Conservation (phyloP, 2,797 vertebrate species). For the Karalla daura region DNA sequence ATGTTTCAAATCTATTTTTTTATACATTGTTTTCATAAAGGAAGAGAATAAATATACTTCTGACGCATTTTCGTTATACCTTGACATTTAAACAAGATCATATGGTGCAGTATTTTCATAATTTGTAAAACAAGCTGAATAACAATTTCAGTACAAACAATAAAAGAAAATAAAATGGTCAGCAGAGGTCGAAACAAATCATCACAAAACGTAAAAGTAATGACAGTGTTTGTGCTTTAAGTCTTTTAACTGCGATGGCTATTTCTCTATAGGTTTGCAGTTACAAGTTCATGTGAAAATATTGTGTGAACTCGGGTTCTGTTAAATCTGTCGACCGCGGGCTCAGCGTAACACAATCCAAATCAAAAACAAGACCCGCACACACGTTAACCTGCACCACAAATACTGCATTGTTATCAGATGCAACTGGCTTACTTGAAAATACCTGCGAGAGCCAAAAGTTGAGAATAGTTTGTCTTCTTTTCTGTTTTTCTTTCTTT, state of each 20-base stretch:
- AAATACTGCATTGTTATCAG: conserved; percentile 64
- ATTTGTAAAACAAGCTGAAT: conserved; percentile 79
- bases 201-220: conserved; percentile 67
- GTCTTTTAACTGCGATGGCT: conserved; percentile 81
- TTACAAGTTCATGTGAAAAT: conserved; percentile 71
- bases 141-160: conserved; percentile 79
- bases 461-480: conserved; percentile 13
- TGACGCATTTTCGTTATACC: conserved; percentile 81
- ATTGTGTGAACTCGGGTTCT: conserved; percentile 47
- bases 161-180: conserved; percentile 48
- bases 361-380: conserved; percentile 50
- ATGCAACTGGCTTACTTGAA: conserved; percentile 59
- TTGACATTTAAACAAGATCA: conserved; percentile 84
- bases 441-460: conserved; percentile 52
- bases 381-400: conserved; percentile 46
- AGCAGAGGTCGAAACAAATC: conserved; percentile 68
- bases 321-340: conserved; percentile 34
- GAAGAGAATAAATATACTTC: conserved; percentile 85
- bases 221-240: conserved; percentile 83
- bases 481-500: too few species aligned
- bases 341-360: conserved; percentile 42
- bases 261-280: conserved; percentile 78
- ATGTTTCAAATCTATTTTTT: conserved; percentile 80
- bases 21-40: conserved; percentile 83
- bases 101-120: conserved; percentile 81